A percentile compares a stretch with the other conserved stretches of the same genome.
Conservation (phyloP, 1,140 invertebrate genomes). For the Popillia japonica region DNA sequence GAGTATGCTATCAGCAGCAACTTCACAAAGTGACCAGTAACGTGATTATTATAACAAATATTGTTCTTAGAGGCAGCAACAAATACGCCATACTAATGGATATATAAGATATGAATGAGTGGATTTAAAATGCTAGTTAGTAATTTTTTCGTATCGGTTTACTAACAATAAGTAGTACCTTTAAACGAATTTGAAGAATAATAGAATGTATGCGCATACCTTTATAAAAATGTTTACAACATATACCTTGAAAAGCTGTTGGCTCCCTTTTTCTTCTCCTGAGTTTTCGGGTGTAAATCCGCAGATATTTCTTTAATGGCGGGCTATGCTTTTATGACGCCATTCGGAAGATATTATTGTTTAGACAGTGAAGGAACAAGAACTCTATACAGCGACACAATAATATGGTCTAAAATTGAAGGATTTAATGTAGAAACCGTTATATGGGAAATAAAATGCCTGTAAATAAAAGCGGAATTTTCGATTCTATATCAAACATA, state of each 20-base stretch:
- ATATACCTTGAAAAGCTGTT: not conserved
- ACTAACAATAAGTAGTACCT: too few species aligned
- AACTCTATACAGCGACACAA: not conserved
- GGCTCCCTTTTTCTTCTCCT: not conserved
- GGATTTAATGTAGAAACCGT: not conserved
- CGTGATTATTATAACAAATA: too few species aligned
- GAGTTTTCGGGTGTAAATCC: conserved; percentile 3
- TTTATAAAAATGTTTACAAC: too few species aligned
- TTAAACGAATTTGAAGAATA: too few species aligned
- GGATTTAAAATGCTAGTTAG: too few species aligned
- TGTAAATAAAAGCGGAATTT: not conserved
- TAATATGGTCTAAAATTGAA: not conserved
- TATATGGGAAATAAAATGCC: not conserved
- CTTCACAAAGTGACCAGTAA: too few species aligned
- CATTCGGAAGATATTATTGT: conserved; percentile 15
- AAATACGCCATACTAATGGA: too few species aligned
- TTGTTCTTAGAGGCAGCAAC: too few species aligned
- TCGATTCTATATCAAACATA: not conserved
- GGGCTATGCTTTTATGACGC: not conserved
- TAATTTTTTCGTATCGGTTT: too few species aligned
- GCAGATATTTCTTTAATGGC: not conserved
- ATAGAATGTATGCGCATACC: too few species aligned
- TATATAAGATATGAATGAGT: too few species aligned
- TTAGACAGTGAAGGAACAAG: not conserved
- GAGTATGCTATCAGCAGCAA: too few species aligned